These are phyloP conservation scores for Morus bassanus DNA, from an alignment of 2,797 vertebrate species.

Conservation along the genomic window DNA sequence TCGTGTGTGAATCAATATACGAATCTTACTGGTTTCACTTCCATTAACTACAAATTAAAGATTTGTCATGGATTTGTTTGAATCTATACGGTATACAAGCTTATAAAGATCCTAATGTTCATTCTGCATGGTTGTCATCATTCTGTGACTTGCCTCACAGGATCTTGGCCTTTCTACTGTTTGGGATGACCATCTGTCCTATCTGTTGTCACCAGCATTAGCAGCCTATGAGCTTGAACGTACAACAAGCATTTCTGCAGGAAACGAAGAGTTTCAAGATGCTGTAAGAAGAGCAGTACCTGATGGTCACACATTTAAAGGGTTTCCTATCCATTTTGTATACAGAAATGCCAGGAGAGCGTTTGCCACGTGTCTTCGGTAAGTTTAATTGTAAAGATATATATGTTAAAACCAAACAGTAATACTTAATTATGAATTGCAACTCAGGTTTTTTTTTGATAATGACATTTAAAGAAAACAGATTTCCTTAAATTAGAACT, in stretches of 20 bases:
- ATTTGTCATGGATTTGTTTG: neutral
- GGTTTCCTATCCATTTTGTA: conserved; percentile 95
- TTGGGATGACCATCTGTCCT: conserved; percentile 96
- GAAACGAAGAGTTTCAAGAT: conserved; percentile 97
- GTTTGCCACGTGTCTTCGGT: conserved; percentile 93
- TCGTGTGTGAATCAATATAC: neutral
- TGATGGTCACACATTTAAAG: conserved; percentile 97
- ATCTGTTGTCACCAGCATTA: conserved; percentile 91
- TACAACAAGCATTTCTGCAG: conserved; percentile 86
- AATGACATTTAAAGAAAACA: neutral
- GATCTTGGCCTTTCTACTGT: conserved; percentile 88
- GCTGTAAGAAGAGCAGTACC: conserved; percentile 91
- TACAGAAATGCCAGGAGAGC: conserved; percentile 91
- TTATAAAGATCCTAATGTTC: neutral
- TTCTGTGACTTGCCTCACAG: conserved; percentile 70
- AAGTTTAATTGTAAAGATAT: neutral
- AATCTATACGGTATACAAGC: neutral
- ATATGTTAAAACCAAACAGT: neutral
- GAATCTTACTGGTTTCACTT: neutral
- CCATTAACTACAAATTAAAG: neutral
- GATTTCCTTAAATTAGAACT: neutral
- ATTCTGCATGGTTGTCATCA: neutral
- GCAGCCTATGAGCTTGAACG: conserved; percentile 94
- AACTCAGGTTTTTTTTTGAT: neutral
- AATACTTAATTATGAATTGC: neutral